Percentiles rank a stretch among this genome's conserved stretches.
Evolutionary conservation across 1,140 invertebrate genomes (phyloP).

Genomic region (Bombyx mori): DNA sequence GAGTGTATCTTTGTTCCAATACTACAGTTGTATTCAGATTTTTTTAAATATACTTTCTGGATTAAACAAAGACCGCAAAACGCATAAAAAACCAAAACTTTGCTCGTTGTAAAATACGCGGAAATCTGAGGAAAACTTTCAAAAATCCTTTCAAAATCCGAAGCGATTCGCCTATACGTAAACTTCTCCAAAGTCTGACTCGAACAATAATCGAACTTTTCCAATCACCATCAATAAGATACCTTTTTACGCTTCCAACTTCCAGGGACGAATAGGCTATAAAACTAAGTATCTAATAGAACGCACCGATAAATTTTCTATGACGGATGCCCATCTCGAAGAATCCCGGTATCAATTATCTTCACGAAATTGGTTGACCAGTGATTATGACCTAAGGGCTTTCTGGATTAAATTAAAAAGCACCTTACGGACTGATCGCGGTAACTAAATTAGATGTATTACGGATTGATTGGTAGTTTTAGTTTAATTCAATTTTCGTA

Average conservation of each 20-base stretch:
- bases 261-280: slow-evolving; percentile 9
- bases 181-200: slow-evolving; percentile 5
- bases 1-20: no score
- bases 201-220: slow-evolving; percentile 14
- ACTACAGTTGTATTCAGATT: no score
- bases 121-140: neutral
- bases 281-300: slow-evolving; percentile 9
- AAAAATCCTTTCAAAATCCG: neutral
- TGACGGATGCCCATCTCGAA: slow-evolving; percentile 14
- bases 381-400: no score
- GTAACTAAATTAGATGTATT: no score
- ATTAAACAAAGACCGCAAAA: no score
- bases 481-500: no score
- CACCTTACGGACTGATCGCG: no score
- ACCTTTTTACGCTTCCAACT: slow-evolving; percentile 9
- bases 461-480: no score
- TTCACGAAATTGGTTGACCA: no score
- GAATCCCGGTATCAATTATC: slow-evolving; percentile 10
- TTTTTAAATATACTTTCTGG: no score
- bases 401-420: no score
- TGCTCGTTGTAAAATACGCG: neutral
- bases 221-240: slow-evolving; percentile 19
- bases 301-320: slow-evolving; percentile 8
- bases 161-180: slow-evolving; percentile 9
- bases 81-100: no score